phyloP scores from a whole-genome alignment of 1,140 invertebrate genomes.

The Drosophila yakuba region DNA sequence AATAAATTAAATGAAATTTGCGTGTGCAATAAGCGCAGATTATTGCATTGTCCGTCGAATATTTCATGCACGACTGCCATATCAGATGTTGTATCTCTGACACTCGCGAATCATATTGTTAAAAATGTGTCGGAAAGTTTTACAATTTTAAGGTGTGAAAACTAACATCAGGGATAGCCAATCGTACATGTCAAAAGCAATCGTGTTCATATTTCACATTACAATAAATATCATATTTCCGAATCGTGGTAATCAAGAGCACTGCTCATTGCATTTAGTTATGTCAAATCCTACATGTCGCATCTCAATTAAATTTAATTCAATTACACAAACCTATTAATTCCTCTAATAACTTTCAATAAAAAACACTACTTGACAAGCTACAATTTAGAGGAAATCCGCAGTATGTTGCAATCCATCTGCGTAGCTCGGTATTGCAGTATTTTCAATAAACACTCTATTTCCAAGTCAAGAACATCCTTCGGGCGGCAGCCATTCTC shows the following conservation, averaged over 20 bases:
- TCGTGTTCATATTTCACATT: background rate
- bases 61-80: constrained; percentile 22
- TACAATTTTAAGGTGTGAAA: background rate
- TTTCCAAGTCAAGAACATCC: constrained; percentile 14
- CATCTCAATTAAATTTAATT: too few relatives aligned
- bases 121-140: constrained; percentile 14
- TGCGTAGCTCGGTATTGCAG: background rate
- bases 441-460: constrained; percentile 6
- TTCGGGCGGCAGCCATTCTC: constrained; percentile 5
- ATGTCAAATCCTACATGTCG: too few relatives aligned
- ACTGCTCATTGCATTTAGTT: too few relatives aligned
- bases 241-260: too few relatives aligned
- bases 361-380: too few relatives aligned
- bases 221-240: too few relatives aligned
- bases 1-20: constrained; percentile 43
- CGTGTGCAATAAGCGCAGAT: constrained; percentile 34
- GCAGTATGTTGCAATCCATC: background rate
- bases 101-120: constrained; percentile 1
- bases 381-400: background rate
- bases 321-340: too few relatives aligned
- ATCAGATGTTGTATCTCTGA: constrained; percentile 18
- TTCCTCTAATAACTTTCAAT: too few relatives aligned
- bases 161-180: background rate
- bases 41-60: constrained; percentile 10
- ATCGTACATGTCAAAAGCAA: background rate